Evolutionary conservation across 2,797 vertebrate genomes (phyloP), one percentile per base, ranked within the genome.

Genomic region (Morus bassanus): DNA sequence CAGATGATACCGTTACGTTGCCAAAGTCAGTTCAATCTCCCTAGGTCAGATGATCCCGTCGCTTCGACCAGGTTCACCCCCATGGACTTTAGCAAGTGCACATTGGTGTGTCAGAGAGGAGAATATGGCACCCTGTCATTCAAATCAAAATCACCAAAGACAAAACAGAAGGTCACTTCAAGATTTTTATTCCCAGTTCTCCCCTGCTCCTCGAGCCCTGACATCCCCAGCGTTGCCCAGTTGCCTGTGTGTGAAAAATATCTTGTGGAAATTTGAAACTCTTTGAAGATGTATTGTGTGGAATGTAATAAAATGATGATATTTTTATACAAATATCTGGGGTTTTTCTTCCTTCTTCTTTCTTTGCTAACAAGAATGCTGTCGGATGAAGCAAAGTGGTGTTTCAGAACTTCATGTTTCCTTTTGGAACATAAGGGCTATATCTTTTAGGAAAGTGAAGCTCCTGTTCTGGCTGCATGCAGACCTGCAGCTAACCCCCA

Each of bases 251-350:
- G 98, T 98, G 98, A 95, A 93, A 98, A 98, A 96, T 98, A 98
- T 98, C 98, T 98, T 98, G 99, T 99, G 98, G 98, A 99, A 98
- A 98, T 99, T 99, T 98, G 98, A 98, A 98, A 97, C 95, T 98
- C 98, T 98, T 99, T 99, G 98, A 98, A 99, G 98, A 98, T 98
- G 98, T 98, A 98, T 98, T 99, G 98, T 99, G 98, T 98, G 98
- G 99, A 99, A 99, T 99, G 98, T 99, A 99, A 99, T 98, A 99
- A 99, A 98, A 99, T 98, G 98, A 98, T 98, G 95, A 98, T 99
- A 99, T 99, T 99, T 99, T 99, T 99, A 98, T 99, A 99, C 97
- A 98, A 98, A 98, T 97, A 98, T 96, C 96, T 98, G 98, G 94
- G 94, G 57, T 91, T 97, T 97, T 96, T 70, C 94, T 97, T 96